These are phyloP conservation scores for Brachionus calyciflorus DNA, from an alignment of 1,140 invertebrate species.

Conservation along the genomic window DNA sequence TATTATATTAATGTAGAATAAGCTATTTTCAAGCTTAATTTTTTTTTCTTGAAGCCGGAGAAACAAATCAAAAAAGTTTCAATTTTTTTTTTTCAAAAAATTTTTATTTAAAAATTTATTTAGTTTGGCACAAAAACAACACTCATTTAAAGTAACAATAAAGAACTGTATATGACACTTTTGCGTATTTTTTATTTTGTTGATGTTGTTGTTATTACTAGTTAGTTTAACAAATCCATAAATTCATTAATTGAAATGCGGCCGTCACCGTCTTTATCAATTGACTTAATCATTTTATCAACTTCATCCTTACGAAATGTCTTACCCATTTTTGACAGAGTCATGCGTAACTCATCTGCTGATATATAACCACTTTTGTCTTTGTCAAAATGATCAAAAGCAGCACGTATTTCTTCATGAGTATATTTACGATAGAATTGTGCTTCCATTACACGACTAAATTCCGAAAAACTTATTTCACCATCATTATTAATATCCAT, in stretches of 20 bases:
- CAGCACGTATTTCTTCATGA: background rate
- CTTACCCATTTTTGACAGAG: conserved; percentile 16
- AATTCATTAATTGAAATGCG: conserved; percentile 35
- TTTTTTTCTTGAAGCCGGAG: background rate
- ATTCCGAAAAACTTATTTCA: conserved; percentile 21
- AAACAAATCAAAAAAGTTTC: background rate
- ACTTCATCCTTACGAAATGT: conserved; percentile 24
- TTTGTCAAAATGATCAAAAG: conserved; percentile 36
- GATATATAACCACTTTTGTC: conserved; percentile 29
- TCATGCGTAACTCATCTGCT: background rate
- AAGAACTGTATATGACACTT: no score
- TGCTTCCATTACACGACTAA: conserved; percentile 13
- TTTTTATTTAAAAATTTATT: conserved; percentile 28
- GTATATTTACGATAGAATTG: conserved; percentile 29
- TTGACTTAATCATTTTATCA: conserved; percentile 14
- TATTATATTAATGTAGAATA: no score
- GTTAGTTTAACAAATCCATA: conserved; percentile 7
- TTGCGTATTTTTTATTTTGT: no score
- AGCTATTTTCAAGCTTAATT: conserved; percentile 7
- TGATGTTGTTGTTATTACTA: no score
- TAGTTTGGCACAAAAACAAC: background rate
- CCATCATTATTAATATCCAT: conserved; percentile 28
- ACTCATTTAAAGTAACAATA: no score
- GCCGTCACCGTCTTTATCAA: conserved; percentile 40
- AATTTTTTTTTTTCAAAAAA: background rate